Evolutionary conservation across 2,888 invertebrate genomes (phyloP), one percentile per base, ranked within the genome.

Genomic region (Drosophila pseudotalamancana): DNA sequence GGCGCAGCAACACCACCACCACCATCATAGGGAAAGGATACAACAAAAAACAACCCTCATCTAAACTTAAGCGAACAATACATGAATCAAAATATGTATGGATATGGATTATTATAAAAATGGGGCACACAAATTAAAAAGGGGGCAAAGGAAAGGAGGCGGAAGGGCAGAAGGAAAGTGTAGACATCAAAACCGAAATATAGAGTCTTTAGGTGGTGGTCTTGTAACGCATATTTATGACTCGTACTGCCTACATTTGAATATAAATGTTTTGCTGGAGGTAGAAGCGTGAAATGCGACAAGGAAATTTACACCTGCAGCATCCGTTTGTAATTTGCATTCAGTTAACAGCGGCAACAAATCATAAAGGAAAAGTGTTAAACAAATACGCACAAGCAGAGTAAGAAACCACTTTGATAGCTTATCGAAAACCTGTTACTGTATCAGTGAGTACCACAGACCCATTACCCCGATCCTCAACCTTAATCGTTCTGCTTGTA

Each of bases 31-130:
- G 53, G 43, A 55, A 54, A 80, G 84, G 80, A 69, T 66, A 68
- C 67, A 68, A 73, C 65, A 86, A 78, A 49, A 79, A 86, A 82
- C 87, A 83, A 83, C 88, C 82, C 87, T 77, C 73, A 37, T 60
- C 34, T 54, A 35, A 65, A 65, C 64, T 50, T 56, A 51, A 73
- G 49, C 79, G 56, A 60, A 70, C 73, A 68, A 66, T 64, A 63
- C 55, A 75, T 80, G 83, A 86, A 82, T 82, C 82, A 82, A 82
- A 80, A 80, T 86, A 86, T 88, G 71, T 76, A 76, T 76, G 79
- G 88, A 78, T 82, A 87, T 85, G 77, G 88, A 86, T 86, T 82
- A 79, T 82, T 72, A 78, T 85, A 87, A 87, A 82, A 87, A 82
- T 87, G 86, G 81, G 86, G 56, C 81, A 81, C 60, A 79, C 68